Base-by-base conservation (phyloP, 2,797 vertebrate species). In the Coregonus sp. region DNA sequence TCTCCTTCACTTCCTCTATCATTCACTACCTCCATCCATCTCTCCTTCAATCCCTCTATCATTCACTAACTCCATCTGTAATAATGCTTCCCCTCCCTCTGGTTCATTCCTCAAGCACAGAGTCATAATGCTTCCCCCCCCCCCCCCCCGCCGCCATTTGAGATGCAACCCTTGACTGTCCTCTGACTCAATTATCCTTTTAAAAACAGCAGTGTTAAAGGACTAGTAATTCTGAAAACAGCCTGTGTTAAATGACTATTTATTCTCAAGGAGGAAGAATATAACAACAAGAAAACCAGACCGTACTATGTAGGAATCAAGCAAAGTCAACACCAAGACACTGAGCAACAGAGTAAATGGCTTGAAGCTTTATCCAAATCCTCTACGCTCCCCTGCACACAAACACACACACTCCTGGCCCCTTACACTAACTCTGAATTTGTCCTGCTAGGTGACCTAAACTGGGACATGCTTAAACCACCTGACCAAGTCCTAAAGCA, bases 101-200 rank as follows among this genome's bases (percentile, higher is more conserved):
- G 25, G 25, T 25, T 25, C 25, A 25, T 25, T 25, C 25, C 25
- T 25, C 25, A 25, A 25, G 25, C 25, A 25, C 25, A 25, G 25
- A 25, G 25, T 25, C 25, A 25, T 25, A 25, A 25, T 25, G 25
- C 25, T 25, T 0, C 25, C 25, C 25, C 25, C 25, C 25, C 25
- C 25, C 25, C 25, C 25, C 25, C 25, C 25, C 25, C 25, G 1
- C 25, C 25, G 15, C 16, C 54, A 56, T 20, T n/a, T 59, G 56
- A 5, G n/a, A 73, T 65, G 80, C 75, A 83, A 82, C 66, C 61
- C 16, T 54, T 59, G 51, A 88, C 87, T 73, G 35, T 73, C 70
- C 3, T 5, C 37, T 80, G 79, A 84, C 82, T 88, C 78, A 84
- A 78, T 74, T 5, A n/a, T 59, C 37, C 5, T 37, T 5, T 35